phyloP scores from a whole-genome alignment of 2,888 invertebrate species.

The Ametastegia equiseti region DNA sequence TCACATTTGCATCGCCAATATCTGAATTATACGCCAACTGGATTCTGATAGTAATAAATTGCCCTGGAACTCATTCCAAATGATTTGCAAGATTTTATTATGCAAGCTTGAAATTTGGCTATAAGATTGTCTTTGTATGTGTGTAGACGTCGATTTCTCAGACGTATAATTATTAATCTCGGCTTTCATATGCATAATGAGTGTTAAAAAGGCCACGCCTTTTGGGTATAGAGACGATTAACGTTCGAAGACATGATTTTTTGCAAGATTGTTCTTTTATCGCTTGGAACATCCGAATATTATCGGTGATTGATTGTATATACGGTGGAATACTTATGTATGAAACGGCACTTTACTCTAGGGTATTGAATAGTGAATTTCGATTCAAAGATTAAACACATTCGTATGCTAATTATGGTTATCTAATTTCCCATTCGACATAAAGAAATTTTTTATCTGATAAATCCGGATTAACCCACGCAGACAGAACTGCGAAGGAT shows the following conservation, averaged over 20 bases:
- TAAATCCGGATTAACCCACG: constrained; percentile 32
- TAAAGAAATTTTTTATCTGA: neutral
- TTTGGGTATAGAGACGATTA: neutral
- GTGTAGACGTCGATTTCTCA: neutral
- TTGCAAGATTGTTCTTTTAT: neutral
- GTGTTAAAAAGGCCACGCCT: neutral
- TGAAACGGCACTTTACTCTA: neutral
- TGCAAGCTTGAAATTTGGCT: neutral
- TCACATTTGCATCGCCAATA: neutral
- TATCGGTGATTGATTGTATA: neutral
- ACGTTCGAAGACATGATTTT: neutral
- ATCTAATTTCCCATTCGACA: constrained; percentile 19
- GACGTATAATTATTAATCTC: neutral
- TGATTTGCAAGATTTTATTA: neutral
- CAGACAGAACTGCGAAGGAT: neutral
- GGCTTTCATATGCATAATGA: neutral
- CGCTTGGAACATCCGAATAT: neutral
- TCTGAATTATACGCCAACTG: neutral
- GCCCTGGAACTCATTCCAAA: neutral
- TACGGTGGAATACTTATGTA: neutral
- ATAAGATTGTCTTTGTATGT: neutral
- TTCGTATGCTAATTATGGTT: constrained; percentile 12
- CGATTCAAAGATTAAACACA: neutral
- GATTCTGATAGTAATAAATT: neutral
- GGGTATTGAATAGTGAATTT: neutral